These are phyloP conservation scores for Pollenia labialis DNA, from an alignment of 2,888 invertebrate genomes.

Conservation along the genomic window DNA sequence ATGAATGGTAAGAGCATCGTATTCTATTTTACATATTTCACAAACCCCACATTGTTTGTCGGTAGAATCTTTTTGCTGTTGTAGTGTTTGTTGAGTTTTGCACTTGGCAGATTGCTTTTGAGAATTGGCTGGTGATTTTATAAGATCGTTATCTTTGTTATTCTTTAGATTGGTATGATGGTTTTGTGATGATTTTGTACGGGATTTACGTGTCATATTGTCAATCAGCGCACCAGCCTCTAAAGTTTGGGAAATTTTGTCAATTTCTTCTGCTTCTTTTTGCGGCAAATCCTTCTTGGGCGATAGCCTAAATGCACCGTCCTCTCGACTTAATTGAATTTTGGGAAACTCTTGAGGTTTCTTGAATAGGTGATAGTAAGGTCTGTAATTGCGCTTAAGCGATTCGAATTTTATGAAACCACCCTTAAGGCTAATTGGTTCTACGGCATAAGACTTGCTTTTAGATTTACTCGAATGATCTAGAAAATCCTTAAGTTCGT, in stretches of 20 bases:
- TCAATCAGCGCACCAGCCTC: conserved; percentile 63
- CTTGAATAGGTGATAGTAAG: conserved; percentile 82
- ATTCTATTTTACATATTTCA: conserved; percentile 92
- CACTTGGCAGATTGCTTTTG: conserved; percentile 71
- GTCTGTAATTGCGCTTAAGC: conserved; percentile 81
- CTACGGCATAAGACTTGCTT: conserved; percentile 73
- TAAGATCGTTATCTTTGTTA: conserved; percentile 76
- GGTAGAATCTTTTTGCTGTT: conserved; percentile 79
- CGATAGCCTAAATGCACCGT: conserved; percentile 81
- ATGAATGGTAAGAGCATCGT: conserved; percentile 89
- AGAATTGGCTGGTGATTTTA: conserved; percentile 75
- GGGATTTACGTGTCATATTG: conserved; percentile 83
- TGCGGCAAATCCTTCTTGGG: conserved; percentile 74
- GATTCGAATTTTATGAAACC: conserved; percentile 90
- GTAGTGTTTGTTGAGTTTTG: conserved; percentile 65
- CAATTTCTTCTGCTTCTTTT: conserved; percentile 52
- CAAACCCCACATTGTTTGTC: conserved; percentile 88
- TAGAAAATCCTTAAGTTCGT: conserved; percentile 80
- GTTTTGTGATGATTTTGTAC: conserved; percentile 80
- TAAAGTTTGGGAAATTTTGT: conserved; percentile 38
- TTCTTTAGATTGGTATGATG: conserved; percentile 75
- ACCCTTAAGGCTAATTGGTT: conserved; percentile 87
- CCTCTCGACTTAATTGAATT: conserved; percentile 81
- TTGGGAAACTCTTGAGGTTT: conserved; percentile 83
- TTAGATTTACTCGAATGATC: conserved; percentile 67